Evolutionary conservation across 2,797 vertebrate species (phyloP), one percentile per base, ranked within the genome.

Genomic region (Phataginus tricuspis): DNA sequence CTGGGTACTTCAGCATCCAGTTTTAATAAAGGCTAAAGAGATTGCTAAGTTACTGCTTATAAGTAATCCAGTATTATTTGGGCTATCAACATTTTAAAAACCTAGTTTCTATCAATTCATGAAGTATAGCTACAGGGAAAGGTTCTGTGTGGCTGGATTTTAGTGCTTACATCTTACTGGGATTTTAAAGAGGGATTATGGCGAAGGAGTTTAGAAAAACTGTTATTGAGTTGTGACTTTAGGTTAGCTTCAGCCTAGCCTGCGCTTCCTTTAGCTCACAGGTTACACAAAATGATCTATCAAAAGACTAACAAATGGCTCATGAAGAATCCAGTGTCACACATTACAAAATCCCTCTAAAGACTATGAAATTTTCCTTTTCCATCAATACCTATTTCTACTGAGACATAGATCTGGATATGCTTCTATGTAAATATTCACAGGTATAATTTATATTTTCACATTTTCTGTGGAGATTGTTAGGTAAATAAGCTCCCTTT

Each of bases 21-120:
- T 82, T 86, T 96, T 92, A 59, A 90, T 90, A 78, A 86, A 68
- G 68, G 29, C 64, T 87, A 90, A 64, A 77, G 51, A 77, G 92
- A 61, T 55, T 64, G 68, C 61, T 59, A 80, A 42, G 31, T 51
- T 64, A 72, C 21, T 68, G 15, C 29, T 91, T 42, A n/a, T 15
- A 89, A 95, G 42, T 68, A 59, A 59, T n/a, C 15, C 68, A 68
- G 21, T 39, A 16, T 85, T 45, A 63, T 16, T 15, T 83, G 37
- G 13, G 10, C 37, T 63, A 34, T 57, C 51, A 68, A 2, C 68
- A 77, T 87, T 83, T 93, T 3, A 64, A 74, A 90, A 90, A 69
- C 39, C 15, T 31, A 80, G 23, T 77, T 95, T 91, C 11, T 84
- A 13, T 82, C 53, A 71, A 39, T 74, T 91, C 57, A 87, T 31